Conservation (phyloP, 2,797 vertebrate species). For the Scolopax bukidnonensis region DNA sequence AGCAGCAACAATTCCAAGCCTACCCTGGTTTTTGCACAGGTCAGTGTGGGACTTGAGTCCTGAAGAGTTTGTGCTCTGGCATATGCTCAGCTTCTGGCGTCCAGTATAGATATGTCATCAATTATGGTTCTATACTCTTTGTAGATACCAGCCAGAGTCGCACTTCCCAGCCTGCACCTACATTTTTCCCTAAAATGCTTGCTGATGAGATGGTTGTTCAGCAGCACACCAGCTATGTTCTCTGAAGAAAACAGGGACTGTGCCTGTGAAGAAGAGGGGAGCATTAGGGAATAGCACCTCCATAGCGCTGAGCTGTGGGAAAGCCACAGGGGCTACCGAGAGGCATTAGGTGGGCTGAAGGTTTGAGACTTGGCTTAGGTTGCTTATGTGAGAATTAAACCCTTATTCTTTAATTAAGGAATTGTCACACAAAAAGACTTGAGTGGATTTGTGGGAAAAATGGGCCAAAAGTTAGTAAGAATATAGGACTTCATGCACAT, state of each 20-base stretch:
- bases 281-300: not conserved
- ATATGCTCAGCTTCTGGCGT: not conserved
- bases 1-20: not conserved
- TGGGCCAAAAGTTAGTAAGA: not conserved
- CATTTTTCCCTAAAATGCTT: not conserved
- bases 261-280: not conserved
- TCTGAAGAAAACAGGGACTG: not conserved
- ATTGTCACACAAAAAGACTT: not conserved
- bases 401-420: not conserved
- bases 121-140: not conserved
- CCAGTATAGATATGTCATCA: not conserved
- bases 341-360: not conserved
- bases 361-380: not conserved
- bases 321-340: not conserved
- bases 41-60: not conserved
- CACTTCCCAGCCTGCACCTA: not conserved
- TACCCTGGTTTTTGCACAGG: not conserved
- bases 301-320: accelerated
- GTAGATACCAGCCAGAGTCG: not conserved
- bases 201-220: not conserved
- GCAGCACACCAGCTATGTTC: not conserved
- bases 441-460: not conserved
- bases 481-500: not conserved
- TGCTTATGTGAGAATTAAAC: not conserved
- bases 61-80: not conserved